Evolutionary conservation across 2,888 invertebrate genomes (phyloP).

Genomic region (Carpatolechia fugitivella): DNA sequence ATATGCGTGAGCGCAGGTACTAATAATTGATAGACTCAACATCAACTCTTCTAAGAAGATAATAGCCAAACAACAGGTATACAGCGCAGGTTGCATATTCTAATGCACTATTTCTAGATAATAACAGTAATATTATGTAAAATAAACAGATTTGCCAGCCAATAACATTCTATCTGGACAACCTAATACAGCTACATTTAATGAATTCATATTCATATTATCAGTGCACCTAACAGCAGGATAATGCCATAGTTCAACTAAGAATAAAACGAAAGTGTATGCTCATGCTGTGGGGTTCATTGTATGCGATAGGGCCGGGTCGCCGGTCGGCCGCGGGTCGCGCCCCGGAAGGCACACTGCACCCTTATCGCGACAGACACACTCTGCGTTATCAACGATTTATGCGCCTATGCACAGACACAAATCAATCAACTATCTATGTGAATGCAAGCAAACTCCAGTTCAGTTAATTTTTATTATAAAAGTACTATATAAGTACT

Average conservation of each 20-base stretch:
- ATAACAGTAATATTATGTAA: no score
- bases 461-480: no score
- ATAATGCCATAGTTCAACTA: constrained; percentile 1
- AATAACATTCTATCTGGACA: not conserved
- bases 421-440: constrained; percentile 55
- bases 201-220: no score
- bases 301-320: constrained; percentile 44
- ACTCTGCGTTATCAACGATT: constrained; percentile 68
- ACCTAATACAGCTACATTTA: not conserved
- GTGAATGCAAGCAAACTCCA: constrained; percentile 20
- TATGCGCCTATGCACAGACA: constrained; percentile 55
- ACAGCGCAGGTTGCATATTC: no score
- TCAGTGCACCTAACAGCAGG: constrained; percentile 5
- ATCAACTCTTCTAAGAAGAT: not conserved
- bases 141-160: no score
- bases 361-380: constrained; percentile 67
- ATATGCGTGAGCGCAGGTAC: constrained; percentile 11
- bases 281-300: constrained; percentile 31
- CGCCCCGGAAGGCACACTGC: constrained; percentile 72
- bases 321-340: constrained; percentile 47
- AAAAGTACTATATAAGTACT: no score
- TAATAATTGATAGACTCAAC: constrained; percentile 9
- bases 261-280: constrained; percentile 17
- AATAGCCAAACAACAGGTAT: not conserved
- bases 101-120: no score